Base-by-base conservation (phyloP, 2,113 vertebrate species). In the Tylochromis polylepis region DNA sequence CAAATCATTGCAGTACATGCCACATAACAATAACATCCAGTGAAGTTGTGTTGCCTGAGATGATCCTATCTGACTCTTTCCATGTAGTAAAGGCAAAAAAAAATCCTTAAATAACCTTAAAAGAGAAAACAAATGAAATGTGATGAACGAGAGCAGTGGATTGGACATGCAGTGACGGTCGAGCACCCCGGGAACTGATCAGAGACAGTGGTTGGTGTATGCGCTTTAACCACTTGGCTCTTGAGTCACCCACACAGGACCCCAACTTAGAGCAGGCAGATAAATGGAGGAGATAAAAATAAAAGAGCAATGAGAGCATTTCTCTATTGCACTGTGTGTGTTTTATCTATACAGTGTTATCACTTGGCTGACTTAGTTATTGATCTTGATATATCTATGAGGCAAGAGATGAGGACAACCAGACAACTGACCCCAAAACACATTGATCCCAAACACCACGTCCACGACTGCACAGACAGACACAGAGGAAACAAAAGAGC, bases 401-500 rank as follows among this genome's bases (percentile, higher is more conserved):
- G 79, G 22, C 67, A 43, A 79, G 88, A 86, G 9, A 91, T 89
- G 49, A 3, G 29, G 31, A 83, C 79, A 62, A 2, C 22, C 88
- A 84, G 91, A 91, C 90, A 81, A 51, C 20, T 88, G 90, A 94
- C 93, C 90, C 85, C 6, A 9, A 81, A 91, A 82, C 59, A 57
- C 9, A 92, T 92, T 84, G 87, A 93, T 88, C 72, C 51, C n/a
- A 10, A 82, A 62, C 51, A 79, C 36, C 62, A 58, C 12, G 34
- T 38, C 5, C 4, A 11, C 4, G 2, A 41, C 53, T 20, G 3
- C 20, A 41, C 51, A n/a, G 60, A 51, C 49, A 22, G 65, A 79
- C 51, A 83, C 18, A 82, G 88, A 53, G 91, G 92, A 93, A 91
- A 94, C 91, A 78, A 91, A 91, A 91, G 49, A 29, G 88, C 55